A percentile compares a stretch with the other conserved stretches of the same genome.
These are phyloP conservation scores for Balanococcus diminutus DNA, from an alignment of 2,888 invertebrate species.

Conservation along the genomic window DNA sequence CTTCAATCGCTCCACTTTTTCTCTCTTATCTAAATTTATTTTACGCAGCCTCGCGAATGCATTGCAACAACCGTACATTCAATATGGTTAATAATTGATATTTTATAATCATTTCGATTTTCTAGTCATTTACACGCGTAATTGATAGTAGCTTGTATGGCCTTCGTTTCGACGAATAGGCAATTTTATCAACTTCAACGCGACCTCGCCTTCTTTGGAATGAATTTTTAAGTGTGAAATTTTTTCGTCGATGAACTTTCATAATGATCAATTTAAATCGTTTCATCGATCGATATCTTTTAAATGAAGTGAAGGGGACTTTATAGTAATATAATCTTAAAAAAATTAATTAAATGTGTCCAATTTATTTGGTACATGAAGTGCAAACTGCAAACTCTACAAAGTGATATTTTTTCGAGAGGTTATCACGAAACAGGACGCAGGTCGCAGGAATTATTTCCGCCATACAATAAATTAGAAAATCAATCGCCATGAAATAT, in stretches of 20 bases:
- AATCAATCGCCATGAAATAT: too few species aligned
- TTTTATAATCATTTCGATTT: not conserved
- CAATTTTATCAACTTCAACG: not conserved
- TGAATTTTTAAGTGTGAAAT: not conserved
- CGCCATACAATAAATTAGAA: not conserved
- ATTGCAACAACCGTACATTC: not conserved
- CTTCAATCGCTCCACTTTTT: not conserved
- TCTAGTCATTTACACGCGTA: not conserved
- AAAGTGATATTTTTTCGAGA: not conserved
- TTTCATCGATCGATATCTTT: not conserved
- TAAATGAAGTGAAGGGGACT: not conserved
- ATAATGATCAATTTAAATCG: not conserved
- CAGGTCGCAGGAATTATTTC: not conserved
- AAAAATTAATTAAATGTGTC: not conserved
- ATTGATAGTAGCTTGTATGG: not conserved
- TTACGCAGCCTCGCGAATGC: not conserved
- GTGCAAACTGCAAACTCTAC: not conserved
- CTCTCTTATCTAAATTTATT: not conserved
- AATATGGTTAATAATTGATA: not conserved
- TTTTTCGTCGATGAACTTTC: not conserved
- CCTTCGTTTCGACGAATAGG: conserved; percentile 5
- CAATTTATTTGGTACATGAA: not conserved
- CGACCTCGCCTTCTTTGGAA: not conserved
- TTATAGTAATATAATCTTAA: not conserved
- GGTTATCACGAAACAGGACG: not conserved